These are phyloP conservation scores for Chaenogobius annularis DNA, from an alignment of 2,113 vertebrate genomes.

Conservation along the genomic window DNA sequence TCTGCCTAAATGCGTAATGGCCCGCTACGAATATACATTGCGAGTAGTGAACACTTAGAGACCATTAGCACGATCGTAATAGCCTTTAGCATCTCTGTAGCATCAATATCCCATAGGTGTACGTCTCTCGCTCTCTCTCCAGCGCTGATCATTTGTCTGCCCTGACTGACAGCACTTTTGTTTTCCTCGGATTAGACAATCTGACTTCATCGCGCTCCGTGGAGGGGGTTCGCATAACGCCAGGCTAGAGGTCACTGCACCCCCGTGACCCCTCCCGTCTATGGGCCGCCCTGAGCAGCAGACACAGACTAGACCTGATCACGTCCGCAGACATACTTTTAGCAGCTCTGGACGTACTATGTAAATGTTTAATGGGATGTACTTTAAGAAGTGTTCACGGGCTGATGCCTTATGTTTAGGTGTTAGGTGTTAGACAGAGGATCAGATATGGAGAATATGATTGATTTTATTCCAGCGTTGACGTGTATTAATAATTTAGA, in stretches of 20 bases:
- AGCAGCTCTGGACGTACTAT: conserved; percentile 11
- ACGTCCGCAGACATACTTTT: conserved; percentile 39
- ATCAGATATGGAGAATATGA: conserved; percentile 64
- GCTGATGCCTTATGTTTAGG: conserved; percentile 55
- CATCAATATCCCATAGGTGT: conserved; percentile 72
- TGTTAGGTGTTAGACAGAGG: conserved; percentile 23
- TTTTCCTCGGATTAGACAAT: conserved; percentile 78
- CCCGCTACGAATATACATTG: conserved; percentile 49
- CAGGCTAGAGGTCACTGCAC: conserved; percentile 63
- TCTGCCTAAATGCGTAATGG: conserved; percentile 49
- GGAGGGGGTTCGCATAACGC: conserved; percentile 70
- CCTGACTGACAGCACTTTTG: conserved; percentile 78
- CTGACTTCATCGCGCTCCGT: conserved; percentile 78
- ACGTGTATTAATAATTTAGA: conserved; percentile 75
- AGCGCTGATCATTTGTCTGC: conserved; percentile 41
- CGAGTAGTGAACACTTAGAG: conserved; percentile 64
- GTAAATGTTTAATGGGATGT: conserved; percentile 78
- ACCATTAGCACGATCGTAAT: conserved; percentile 63
- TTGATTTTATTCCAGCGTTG: conserved; percentile 74
- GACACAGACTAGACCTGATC: conserved; percentile 35
- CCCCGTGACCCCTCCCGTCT: conserved; percentile 57
- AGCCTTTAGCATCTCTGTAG: conserved; percentile 47
- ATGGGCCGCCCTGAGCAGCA: conserved; percentile 18
- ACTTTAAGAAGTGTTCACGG: conserved; percentile 74
- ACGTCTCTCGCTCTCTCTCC: conserved; percentile 21